Evolutionary conservation across 2,888 invertebrate species (phyloP), one percentile per base, ranked within the genome.

Genomic region (Hedychridium roseum): DNA sequence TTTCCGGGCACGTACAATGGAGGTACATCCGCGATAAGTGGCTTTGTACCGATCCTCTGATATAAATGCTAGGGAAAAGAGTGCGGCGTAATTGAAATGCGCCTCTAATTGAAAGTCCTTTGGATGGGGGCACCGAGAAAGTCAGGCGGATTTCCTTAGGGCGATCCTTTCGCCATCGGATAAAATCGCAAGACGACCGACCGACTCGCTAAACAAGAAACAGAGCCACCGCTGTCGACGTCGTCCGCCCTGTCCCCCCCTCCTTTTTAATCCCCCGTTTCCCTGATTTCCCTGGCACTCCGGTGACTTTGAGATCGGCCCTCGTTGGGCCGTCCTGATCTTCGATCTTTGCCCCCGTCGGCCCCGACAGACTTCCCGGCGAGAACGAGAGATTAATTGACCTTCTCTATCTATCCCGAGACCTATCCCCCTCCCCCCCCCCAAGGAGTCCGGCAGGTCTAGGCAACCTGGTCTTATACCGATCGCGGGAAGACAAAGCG

Each of bases 61-160:
- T 38, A 50, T 32, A 34, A 45, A 39, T n/a, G 42, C 34, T 20
- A 12, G 28, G 23, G 21, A 16, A 26, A 39, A 31, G 27, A 41
- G 15, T 11, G 41, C 20, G 34, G 27, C 31, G 49, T 43, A 54
- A 61, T 62, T 56, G 59, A 63, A n/a, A 64, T 59, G 46, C 50
- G 49, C 54, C 48, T 55, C 38, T 63, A 64, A 61, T 63, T 66
- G 61, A 50, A 60, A 59, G 59, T 48, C 48, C 50, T 49, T 39
- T 28, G 21, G 28, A n/a, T 26, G 15, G 31, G 35, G 28, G 38
- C 21, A 16, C 30, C 18, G 43, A 38, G n/a, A n/a, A n/a, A n/a
- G n/a, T n/a, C n/a, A n/a, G n/a, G n/a, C n/a, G n/a, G 28, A 46
- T 36, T 46, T 48, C 43, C 28, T 43, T 34, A 41, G 28, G 40